Base-by-base conservation (phyloP, 2,888 invertebrate species). In the Eupithecia vulgata region DNA sequence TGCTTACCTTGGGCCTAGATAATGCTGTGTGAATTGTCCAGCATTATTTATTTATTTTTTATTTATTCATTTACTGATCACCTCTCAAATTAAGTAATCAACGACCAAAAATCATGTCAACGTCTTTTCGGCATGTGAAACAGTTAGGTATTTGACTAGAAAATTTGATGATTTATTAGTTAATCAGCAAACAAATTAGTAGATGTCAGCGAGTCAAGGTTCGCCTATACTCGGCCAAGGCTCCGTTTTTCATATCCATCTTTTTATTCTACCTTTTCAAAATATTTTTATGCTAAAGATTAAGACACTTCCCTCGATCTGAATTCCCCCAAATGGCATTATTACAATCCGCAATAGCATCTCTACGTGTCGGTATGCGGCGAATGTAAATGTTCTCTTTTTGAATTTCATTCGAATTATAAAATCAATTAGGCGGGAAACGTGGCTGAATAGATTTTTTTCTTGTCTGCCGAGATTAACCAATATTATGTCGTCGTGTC, bases 371-470 rank as follows among this genome's bases (percentile, higher is more conserved):
- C 84, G 81, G 81, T 79, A 76, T 87, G 88, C 81, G 83, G 81
- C 83, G 85, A 91, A 91, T 89, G 81, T 85, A 85, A 90, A 89
- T 87, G 81, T 82, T 81, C 81, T 87, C 84, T 90, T 88, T 88
- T 86, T 80, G 81, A 86, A 84, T 85, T 87, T 85, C 81, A 82
- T 80, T 85, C 82, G 81, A 88, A 89, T 91, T 90, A 91, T 87
- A 90, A 90, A 92, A 91, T 91, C 92, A 91, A 92, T 92, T 91
- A 91, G 85, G 82, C 83, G 81, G 80, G 85, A 81, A 82, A 79
- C 78, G 69, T 67, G 76, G 78, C 70, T 82, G 78, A 78, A 81
- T 79, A 71, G 77, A 76, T 80, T 81, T 75, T 81, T 82, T 83
- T 80, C 74, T 77, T 77, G 76, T 79, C 78, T 77, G 71, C 67